A percentile compares a stretch with the other conserved stretches of the same genome.
These are phyloP conservation scores for Rhinolophus ferrumequinum DNA, from an alignment of 2,113 vertebrate species.

Conservation along the genomic window DNA sequence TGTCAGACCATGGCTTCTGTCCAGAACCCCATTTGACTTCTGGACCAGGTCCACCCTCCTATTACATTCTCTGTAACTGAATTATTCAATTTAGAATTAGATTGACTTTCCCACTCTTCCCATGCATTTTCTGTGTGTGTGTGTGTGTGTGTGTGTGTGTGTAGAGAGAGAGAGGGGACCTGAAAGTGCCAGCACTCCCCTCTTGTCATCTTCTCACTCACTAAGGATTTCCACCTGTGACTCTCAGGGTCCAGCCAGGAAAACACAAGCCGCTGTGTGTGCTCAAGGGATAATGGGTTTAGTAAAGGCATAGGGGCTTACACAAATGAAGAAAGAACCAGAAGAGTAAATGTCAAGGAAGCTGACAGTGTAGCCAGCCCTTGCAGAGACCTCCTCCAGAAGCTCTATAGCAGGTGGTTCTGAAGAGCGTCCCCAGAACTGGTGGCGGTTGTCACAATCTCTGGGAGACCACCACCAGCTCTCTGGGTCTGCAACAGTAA, in stretches of 20 bases:
- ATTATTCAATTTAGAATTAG: neutral
- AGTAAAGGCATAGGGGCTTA: neutral
- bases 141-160: neutral
- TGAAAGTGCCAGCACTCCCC: rapidly evolving
- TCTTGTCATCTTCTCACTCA: neutral
- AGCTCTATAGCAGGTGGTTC: neutral
- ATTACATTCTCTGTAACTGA: neutral
- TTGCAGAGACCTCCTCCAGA: neutral
- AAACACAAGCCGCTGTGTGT: neutral
- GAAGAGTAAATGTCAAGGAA: neutral
- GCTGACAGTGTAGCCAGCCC: rapidly evolving
- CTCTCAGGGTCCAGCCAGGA: neutral
- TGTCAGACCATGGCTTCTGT: neutral
- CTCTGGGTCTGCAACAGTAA: neutral
- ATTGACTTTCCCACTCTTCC: rapidly evolving
- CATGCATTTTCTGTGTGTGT: neutral
- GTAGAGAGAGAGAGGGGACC: neutral
- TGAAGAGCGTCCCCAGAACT: neutral
- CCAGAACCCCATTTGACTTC: neutral
- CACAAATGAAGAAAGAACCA: neutral
- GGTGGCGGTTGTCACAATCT: neutral
- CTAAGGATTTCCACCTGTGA: neutral
- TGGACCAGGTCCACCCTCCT: neutral
- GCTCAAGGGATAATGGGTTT: neutral
- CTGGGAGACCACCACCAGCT: no score